A percentile compares a stretch with the other conserved stretches of the same genome.
phyloP scores from a whole-genome alignment of 2,113 vertebrate genomes.

The Tachuris rubrigastra region DNA sequence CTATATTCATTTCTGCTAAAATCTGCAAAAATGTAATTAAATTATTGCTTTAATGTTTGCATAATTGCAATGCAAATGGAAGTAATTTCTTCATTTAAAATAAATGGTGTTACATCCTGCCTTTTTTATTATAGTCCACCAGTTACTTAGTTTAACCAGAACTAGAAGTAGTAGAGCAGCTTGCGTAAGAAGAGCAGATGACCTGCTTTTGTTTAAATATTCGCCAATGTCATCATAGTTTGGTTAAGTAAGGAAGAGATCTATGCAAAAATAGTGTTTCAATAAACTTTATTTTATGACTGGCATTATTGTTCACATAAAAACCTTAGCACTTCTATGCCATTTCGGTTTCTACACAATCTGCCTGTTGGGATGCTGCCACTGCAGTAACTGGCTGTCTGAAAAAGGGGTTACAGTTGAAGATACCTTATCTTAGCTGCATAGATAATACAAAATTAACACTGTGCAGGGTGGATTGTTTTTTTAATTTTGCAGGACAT shows the following conservation, averaged over 20 bases:
- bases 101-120: background rate
- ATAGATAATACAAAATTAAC: conserved; percentile 44
- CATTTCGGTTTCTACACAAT: background rate
- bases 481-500: conserved; percentile 53
- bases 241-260: background rate
- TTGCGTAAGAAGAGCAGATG: background rate
- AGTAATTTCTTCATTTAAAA: conserved; percentile 53
- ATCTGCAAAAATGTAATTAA: conserved; percentile 52
- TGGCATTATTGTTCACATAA: background rate
- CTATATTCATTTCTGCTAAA: conserved; percentile 49
- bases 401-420: conserved; percentile 56
- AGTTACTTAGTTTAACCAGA: background rate
- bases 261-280: background rate
- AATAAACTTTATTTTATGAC: conserved; percentile 36
- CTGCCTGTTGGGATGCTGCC: conserved; percentile 23
- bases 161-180: background rate
- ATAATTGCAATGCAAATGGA: conserved; percentile 28
- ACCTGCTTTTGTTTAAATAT: background rate
- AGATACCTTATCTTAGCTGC: conserved; percentile 54
- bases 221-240: background rate
- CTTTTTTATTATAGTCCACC: background rate
- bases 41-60: conserved; percentile 46
- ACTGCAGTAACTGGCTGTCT: conserved; percentile 24
- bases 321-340: conserved; percentile 2
- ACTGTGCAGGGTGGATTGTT: background rate